Evolutionary conservation across 2,888 invertebrate species (phyloP).

Genomic region (Hermaeophaga mercurialis): DNA sequence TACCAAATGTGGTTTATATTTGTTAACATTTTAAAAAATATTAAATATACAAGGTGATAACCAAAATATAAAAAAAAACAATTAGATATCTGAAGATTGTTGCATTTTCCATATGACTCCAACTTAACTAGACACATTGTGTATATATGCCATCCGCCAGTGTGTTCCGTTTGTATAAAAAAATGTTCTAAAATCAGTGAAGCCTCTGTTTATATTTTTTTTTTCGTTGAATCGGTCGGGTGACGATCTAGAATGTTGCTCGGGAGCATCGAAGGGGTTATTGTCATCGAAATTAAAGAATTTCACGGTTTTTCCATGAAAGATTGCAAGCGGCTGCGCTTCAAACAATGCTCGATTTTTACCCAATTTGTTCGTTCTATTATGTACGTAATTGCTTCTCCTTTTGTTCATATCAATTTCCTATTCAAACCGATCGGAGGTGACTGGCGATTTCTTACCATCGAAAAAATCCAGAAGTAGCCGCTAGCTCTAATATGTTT

Average conservation of each 20-base stretch:
- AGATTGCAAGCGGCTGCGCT: conserved; percentile 34
- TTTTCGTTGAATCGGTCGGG: background rate
- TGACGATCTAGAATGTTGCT: conserved; percentile 17
- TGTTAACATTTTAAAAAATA: too few relatives aligned
- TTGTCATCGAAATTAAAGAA: conserved; percentile 38
- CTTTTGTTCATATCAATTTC: conserved; percentile 39
- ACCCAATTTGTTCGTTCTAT: conserved; percentile 40
- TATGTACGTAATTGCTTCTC: conserved; percentile 38
- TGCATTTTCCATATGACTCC: too few relatives aligned
- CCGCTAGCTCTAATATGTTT: background rate
- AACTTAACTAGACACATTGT: too few relatives aligned
- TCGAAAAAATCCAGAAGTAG: conserved; percentile 2
- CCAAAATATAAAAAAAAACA: too few relatives aligned
- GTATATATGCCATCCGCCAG: too few relatives aligned
- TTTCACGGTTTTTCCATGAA: conserved; percentile 38
- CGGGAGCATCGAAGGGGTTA: conserved; percentile 26
- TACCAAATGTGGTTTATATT: too few relatives aligned
- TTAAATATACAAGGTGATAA: too few relatives aligned
- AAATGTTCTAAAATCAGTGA: too few relatives aligned
- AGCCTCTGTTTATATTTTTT: background rate
- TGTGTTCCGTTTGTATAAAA: too few relatives aligned
- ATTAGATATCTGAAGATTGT: too few relatives aligned
- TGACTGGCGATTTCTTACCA: conserved; percentile 28
- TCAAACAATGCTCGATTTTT: conserved; percentile 40
- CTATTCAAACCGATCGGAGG: conserved; percentile 28